These are phyloP conservation scores for Lamellibrachia columna DNA, from an alignment of 2,888 invertebrate genomes.

Conservation along the genomic window DNA sequence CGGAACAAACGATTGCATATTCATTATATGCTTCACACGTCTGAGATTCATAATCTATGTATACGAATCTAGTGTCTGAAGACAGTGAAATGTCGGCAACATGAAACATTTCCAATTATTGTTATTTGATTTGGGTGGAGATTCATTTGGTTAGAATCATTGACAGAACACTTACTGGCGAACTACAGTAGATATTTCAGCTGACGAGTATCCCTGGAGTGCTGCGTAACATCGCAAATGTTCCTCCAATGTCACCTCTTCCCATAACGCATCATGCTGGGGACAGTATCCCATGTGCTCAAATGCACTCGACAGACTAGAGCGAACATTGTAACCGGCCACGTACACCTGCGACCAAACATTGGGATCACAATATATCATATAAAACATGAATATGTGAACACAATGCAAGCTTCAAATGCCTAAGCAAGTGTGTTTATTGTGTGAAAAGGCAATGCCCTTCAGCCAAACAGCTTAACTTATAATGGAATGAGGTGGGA, in stretches of 20 bases:
- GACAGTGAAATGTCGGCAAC: neutral
- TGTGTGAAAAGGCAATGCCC: too few species aligned
- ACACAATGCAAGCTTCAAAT: neutral
- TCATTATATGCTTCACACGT: neutral
- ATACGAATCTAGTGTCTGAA: neutral
- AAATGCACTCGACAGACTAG: constrained; percentile 77
- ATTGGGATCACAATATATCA: neutral
- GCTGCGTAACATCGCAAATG: constrained; percentile 84
- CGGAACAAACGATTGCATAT: neutral
- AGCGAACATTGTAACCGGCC: constrained; percentile 77
- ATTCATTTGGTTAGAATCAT: neutral
- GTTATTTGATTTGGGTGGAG: neutral
- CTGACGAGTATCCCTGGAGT: constrained; percentile 79
- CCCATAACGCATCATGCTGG: constrained; percentile 88
- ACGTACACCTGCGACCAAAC: constrained; percentile 74
- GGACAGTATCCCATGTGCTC: constrained; percentile 86
- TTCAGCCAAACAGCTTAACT: too few species aligned
- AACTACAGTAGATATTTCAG: constrained; percentile 40
- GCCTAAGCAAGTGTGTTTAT: neutral
- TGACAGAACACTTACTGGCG: constrained; percentile 48
- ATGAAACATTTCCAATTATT: neutral
- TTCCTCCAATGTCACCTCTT: constrained; percentile 82
- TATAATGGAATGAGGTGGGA: too few species aligned
- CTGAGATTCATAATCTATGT: neutral
- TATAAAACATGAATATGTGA: neutral